Conservation (phyloP, 2,888 invertebrate genomes). For the Zaprionus bogoriensis region DNA sequence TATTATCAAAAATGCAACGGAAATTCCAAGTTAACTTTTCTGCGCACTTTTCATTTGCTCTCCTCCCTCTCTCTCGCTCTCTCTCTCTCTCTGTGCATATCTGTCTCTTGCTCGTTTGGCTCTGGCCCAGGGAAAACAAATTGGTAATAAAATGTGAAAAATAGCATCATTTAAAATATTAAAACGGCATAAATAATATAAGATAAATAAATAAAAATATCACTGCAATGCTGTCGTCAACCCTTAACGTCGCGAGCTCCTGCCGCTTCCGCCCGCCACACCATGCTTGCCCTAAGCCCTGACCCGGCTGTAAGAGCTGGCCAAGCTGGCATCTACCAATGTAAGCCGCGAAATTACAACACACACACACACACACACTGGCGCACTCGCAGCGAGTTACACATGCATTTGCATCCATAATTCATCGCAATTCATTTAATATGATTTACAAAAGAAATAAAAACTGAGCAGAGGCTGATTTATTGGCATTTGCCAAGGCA, state of each 20-base stretch:
- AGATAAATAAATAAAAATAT: conserved; percentile 75
- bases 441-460: conserved; percentile 71
- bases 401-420: conserved; percentile 61
- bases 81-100: neutral
- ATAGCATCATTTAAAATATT: conserved; percentile 76
- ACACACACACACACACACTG: conserved; percentile 1
- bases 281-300: neutral
- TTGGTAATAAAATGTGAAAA: conserved; percentile 78
- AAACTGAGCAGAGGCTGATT: conserved; percentile 57
- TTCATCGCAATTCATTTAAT: conserved; percentile 74
- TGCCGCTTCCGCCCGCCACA: neutral
- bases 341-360: conserved; percentile 58
- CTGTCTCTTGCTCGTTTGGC: neutral
- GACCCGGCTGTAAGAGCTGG: neutral
- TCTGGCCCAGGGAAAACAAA: conserved; percentile 45
- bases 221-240: conserved; percentile 60
- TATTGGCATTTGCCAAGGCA: conserved; percentile 55
- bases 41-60: conserved; percentile 3
- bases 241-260: neutral
- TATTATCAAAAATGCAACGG: conserved; percentile 53
- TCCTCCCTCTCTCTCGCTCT: neutral
- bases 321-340: too few relatives aligned
- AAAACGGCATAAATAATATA: conserved; percentile 72
- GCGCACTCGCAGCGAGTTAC: conserved; percentile 1
- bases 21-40: conserved; percentile 32